phyloP scores from a whole-genome alignment of 92 coral and sea anemone genomes.

The Siderastrea radians region DNA sequence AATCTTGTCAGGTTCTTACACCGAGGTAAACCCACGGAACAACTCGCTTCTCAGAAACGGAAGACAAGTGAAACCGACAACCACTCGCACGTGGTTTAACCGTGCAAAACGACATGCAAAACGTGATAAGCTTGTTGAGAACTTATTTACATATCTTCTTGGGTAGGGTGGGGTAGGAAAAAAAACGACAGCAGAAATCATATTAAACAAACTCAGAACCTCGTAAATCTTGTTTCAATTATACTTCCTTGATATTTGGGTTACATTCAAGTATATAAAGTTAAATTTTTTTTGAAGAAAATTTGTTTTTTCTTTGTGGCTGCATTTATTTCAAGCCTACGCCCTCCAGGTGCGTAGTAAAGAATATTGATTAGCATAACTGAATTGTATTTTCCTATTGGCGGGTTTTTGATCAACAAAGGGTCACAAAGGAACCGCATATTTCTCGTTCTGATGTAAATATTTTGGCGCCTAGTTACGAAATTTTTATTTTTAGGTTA shows the following conservation, averaged over 20 bases:
- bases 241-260: too few species aligned
- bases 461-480: neutral
- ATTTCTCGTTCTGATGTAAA: neutral
- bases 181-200: neutral
- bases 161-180: neutral
- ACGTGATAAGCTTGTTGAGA: constrained; percentile 25
- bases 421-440: neutral
- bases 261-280: too few species aligned
- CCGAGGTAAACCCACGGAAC: too few species aligned
- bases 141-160: neutral
- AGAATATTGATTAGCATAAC: neutral
- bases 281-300: too few species aligned
- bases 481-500: constrained; percentile 6
- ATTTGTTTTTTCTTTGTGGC: neutral
- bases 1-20: too few species aligned
- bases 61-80: constrained; percentile 23
- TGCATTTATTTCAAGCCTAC: neutral
- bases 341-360: neutral
- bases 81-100: neutral
- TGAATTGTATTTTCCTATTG: constrained; percentile 9
- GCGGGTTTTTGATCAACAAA: neutral
- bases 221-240: neutral
- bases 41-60: neutral
- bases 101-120: neutral
- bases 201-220: neutral